phyloP scores from a whole-genome alignment of 2,113 vertebrate genomes.

The Osmerus eperlanus region DNA sequence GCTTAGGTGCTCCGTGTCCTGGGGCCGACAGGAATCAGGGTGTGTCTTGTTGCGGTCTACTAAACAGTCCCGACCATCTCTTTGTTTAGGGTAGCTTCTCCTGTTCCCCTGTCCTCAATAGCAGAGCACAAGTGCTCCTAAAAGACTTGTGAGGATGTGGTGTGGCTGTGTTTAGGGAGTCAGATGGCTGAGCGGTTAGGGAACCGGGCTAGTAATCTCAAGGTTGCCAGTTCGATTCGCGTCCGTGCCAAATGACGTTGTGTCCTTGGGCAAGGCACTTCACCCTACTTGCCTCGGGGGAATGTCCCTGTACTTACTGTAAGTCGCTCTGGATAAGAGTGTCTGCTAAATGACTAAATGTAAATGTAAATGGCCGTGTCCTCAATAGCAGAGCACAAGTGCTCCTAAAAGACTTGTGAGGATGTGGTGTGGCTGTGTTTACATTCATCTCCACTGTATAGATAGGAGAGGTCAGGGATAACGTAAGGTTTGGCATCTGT shows the following conservation, averaged over 20 bases:
- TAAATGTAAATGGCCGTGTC: neutral
- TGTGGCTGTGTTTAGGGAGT: neutral
- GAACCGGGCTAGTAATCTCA: no score
- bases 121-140: neutral
- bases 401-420: neutral
- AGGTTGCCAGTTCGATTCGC: no score
- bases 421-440: neutral
- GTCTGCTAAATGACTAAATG: no score
- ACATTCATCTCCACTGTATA: neutral
- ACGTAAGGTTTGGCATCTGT: neutral
- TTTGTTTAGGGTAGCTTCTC: neutral
- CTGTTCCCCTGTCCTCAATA: neutral
- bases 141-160: neutral
- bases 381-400: neutral
- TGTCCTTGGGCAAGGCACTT: no score
- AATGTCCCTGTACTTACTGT: no score
- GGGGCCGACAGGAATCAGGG: neutral
- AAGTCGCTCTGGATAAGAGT: no score
- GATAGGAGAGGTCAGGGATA: neutral
- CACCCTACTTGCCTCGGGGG: no score
- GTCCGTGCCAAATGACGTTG: no score
- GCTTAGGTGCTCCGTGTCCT: constrained; percentile 7
- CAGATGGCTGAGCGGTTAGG: no score
- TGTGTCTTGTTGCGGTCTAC: constrained; percentile 13
- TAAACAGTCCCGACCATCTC: neutral